Base-by-base conservation (phyloP, 2,797 vertebrate species). In the Tauraco hartlaubi region DNA sequence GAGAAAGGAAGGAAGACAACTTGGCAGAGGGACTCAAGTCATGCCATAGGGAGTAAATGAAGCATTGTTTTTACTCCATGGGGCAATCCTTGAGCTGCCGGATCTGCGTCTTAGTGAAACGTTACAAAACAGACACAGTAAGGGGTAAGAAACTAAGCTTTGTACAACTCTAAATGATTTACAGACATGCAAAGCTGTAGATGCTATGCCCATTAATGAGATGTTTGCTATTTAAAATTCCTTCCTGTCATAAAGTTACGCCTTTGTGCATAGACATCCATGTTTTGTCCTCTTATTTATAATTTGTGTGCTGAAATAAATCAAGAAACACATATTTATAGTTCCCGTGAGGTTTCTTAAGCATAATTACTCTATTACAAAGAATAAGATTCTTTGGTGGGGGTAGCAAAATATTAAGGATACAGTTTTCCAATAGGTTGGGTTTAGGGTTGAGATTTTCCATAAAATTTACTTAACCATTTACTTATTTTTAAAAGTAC, bases 11-110 rank as follows among this genome's bases (percentile, higher is more conserved):
- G 69, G 74, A 82, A 88, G 61, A 67, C 76, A 90, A 80, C 37
- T 94, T 95, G 90, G 64, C 91, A 93, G 61, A 85, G 41, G 17
- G 11, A 46, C 71, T 54, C 35, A 23, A 55, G 46, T 66, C 85
- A 66, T 90, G 44, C 55, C 62, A 89, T 9, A 62, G 77, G 44
- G 64, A 89, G 59, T 87, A 95, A 96, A 88, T 61, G 54, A 77
- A 89, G 62, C 66, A 72, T 92, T 95, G 52, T 92, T 95, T 91
- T 90, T 94, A 83, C 68, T 92, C 87, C 66, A 55, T 55, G 54
- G 75, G 54, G n/a, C 81, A 85, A 92, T 59, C 2, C 3, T 71
- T 87, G 69, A 77, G 72, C 52, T 85, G 23, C 66, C 92, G 72
- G 78, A 81, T 92, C 87, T 91, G 46, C 58, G 51, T 90, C 72